These are phyloP conservation scores for Thereva unica DNA, from an alignment of 2,888 invertebrate genomes.

Conservation along the genomic window DNA sequence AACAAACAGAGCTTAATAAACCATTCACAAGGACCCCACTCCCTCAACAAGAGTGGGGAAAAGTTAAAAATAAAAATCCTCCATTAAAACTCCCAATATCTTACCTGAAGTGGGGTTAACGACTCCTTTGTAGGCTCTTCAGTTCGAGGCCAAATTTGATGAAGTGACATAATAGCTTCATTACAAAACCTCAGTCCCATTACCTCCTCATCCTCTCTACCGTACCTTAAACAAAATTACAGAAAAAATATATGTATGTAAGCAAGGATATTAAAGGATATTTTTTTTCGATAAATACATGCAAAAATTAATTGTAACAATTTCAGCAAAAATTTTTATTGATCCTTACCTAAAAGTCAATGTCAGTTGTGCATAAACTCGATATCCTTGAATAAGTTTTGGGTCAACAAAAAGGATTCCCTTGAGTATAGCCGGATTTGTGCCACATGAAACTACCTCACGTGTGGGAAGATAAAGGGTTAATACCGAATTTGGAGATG, in stretches of 20 bases:
- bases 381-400: conserved; percentile 76
- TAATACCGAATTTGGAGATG: conserved; percentile 82
- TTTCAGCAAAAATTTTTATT: neutral
- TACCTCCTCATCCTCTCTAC: conserved; percentile 96
- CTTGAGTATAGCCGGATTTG: conserved; percentile 76
- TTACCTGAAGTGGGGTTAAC: conserved; percentile 76
- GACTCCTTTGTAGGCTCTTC: conserved; percentile 64
- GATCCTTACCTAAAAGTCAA: conserved; percentile 82
- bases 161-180: conserved; percentile 91
- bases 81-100: conserved; percentile 22
- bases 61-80: too few relatives aligned
- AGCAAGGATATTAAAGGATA: neutral
- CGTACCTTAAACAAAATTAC: conserved; percentile 66
- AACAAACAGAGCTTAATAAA: too few relatives aligned
- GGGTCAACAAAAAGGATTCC: conserved; percentile 93
- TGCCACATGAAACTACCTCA: conserved; percentile 76
- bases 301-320: neutral
- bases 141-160: conserved; percentile 78
- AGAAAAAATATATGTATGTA: conserved; percentile 33
- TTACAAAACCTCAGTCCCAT: conserved; percentile 98
- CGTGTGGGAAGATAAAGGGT: conserved; percentile 81
- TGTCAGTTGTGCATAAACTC: conserved; percentile 83
- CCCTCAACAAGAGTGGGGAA: too few relatives aligned
- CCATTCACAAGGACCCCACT: too few relatives aligned
- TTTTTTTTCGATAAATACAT: neutral